These are phyloP conservation scores for Ammodytes marinus DNA, from an alignment of 2,113 vertebrate species.

Conservation along the genomic window DNA sequence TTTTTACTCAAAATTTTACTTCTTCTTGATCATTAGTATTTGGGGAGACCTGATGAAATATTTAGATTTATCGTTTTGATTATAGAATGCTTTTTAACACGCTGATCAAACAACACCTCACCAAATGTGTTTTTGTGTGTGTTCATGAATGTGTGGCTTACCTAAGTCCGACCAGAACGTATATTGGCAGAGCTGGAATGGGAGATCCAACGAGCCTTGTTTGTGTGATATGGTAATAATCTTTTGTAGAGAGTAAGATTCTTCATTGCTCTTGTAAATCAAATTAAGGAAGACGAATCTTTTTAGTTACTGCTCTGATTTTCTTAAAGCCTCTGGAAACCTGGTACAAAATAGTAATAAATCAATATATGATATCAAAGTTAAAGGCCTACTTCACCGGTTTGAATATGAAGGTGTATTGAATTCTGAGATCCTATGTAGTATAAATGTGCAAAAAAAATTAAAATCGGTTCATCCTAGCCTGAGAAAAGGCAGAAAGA, in stretches of 20 bases:
- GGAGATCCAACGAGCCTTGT: slow-evolving; percentile 56
- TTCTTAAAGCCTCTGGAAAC: not conserved
- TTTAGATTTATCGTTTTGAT: slow-evolving; percentile 50
- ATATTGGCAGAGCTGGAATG: slow-evolving; percentile 79
- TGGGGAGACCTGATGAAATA: slow-evolving; percentile 19
- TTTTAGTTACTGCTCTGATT: not conserved
- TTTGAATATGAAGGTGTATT: no score
- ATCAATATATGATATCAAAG: no score
- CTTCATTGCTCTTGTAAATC: not conserved
- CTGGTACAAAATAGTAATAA: no score
- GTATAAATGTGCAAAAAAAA: no score
- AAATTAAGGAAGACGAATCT: not conserved
- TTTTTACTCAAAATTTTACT: slow-evolving; percentile 32
- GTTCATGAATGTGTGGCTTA: slow-evolving; percentile 58
- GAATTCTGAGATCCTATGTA: no score
- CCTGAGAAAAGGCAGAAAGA: no score
- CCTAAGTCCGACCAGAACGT: slow-evolving; percentile 61
- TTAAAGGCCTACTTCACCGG: no score
- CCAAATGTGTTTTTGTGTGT: slow-evolving; percentile 43
- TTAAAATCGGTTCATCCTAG: no score
- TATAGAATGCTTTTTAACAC: slow-evolving; percentile 44
- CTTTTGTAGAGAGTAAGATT: not conserved
- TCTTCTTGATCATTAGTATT: slow-evolving; percentile 39
- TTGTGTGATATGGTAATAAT: slow-evolving; percentile 3
- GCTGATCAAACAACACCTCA: slow-evolving; percentile 60